Evolutionary conservation across 2,113 vertebrate species (phyloP), one percentile per base, ranked within the genome.

Genomic region (Pitta sordida): DNA sequence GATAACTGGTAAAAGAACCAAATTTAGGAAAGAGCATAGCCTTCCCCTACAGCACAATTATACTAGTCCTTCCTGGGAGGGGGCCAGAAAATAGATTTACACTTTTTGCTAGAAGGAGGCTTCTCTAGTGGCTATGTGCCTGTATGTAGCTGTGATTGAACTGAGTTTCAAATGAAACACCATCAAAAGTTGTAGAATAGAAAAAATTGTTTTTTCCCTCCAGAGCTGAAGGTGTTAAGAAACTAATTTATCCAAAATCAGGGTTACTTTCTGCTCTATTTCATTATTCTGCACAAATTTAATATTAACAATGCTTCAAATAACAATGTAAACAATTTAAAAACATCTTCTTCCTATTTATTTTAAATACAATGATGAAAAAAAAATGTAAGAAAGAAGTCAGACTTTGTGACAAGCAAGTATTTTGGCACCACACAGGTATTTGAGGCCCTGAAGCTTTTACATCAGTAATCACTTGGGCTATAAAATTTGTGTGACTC

Each of bases 141-240:
- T 78, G 78, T 17, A 64, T 71, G 15, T 46, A 75, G 39, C 83
- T 76, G 46, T 53, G 43, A 58, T 37, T 69, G 27, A 76, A 88
- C 36, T 74, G n/a, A 26, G 83, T 79, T 86, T 94, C 90, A 55
- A 58, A 90, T 85, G 82, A 94, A 89, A 90, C 69, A n/a, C 48
- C 56, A 56, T 10, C 46, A 71, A 81, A 94, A 34, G 29, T 23
- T 90, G 15, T 46, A 90, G 55, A 93, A 64, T 6, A 74, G 30
- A 52, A 76, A 46, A 37, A 41, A 15, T 10, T 16, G 3, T 0
- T 20, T 62, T 77, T 62, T 27, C 12, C 11, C 18, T 80, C 26
- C 22, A 30, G 44, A 63, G 51, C 10, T 34, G 20, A 75, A 86
- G 2, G 14, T 69, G 13, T 44, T 65, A 58, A 52, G 15, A 86